Evolutionary conservation across 2,888 invertebrate species (phyloP).

Genomic region (Capitulum mitella): DNA sequence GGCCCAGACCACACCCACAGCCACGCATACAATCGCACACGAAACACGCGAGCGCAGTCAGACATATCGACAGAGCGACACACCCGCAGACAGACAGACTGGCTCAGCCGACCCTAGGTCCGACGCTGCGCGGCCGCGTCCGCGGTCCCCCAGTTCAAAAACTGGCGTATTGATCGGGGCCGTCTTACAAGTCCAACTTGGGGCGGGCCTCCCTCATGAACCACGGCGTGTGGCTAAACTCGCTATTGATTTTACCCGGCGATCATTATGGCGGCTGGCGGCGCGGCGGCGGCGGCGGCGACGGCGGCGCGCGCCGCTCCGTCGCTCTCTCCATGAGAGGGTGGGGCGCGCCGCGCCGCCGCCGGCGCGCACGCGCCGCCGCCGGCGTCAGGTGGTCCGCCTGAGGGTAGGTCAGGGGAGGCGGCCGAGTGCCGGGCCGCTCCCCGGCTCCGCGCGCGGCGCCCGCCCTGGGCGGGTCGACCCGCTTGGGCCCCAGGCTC

Average conservation of each 20-base stretch:
- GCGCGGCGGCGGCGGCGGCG: no score
- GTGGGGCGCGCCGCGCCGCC: not conserved
- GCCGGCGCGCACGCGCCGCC: not conserved
- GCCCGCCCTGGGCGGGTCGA: not conserved
- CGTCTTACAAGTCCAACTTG: constrained; percentile 21
- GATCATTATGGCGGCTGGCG: not conserved
- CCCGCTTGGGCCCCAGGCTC: not conserved
- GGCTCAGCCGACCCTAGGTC: not conserved
- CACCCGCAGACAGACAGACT: no score
- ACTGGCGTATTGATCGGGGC: not conserved
- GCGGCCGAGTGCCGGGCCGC: no score
- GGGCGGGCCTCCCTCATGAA: constrained; percentile 6
- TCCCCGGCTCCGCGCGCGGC: not conserved
- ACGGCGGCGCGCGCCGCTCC: no score
- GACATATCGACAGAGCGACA: no score
- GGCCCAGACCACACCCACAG: no score
- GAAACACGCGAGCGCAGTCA: no score
- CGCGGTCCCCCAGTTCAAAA: not conserved
- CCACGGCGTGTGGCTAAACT: constrained; percentile 16
- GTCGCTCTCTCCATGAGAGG: not conserved
- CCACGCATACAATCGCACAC: no score
- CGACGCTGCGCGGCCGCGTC: not conserved
- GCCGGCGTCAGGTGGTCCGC: not conserved
- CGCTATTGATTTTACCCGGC: not conserved
- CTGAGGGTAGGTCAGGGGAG: not conserved